Evolutionary conservation across 2,888 invertebrate genomes (phyloP).

Genomic region (Lasioglossum figueresi): DNA sequence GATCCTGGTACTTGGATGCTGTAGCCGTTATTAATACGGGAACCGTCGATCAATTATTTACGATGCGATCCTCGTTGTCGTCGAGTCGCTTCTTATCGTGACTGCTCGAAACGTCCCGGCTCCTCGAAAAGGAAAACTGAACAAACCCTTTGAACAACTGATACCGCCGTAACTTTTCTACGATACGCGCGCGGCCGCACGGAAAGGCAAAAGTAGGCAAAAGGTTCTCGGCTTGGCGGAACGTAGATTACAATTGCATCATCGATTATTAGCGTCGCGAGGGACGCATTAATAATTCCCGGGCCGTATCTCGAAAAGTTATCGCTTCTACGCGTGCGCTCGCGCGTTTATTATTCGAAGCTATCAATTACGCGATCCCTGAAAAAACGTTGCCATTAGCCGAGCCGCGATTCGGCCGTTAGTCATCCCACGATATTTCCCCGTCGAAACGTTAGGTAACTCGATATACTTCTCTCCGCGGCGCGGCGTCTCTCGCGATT

Average conservation of each 20-base stretch:
- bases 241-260: slow-evolving; percentile 56
- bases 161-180: background rate
- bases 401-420: slow-evolving; percentile 65
- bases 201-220: background rate
- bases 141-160: background rate
- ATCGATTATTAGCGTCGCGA: slow-evolving; percentile 63
- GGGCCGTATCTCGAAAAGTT: slow-evolving; percentile 58
- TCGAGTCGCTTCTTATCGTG: slow-evolving; percentile 24
- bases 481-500: slow-evolving; percentile 25
- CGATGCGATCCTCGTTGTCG: slow-evolving; percentile 52
- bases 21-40: slow-evolving; percentile 78
- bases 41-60: slow-evolving; percentile 80
- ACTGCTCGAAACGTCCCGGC: background rate
- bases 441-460: slow-evolving; percentile 23
- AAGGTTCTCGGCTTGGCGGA: background rate
- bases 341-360: slow-evolving; percentile 65
- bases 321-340: slow-evolving; percentile 53
- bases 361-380: slow-evolving; percentile 68
- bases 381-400: slow-evolving; percentile 62
- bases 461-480: slow-evolving; percentile 4
- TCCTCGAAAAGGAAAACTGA: background rate
- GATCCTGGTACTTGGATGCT: slow-evolving; percentile 76
- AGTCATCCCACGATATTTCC: slow-evolving; percentile 60
- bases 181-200: background rate
- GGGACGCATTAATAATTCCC: slow-evolving; percentile 65